Evolutionary conservation across 2,797 vertebrate species (phyloP).

Genomic region (Vipera ursinii): DNA sequence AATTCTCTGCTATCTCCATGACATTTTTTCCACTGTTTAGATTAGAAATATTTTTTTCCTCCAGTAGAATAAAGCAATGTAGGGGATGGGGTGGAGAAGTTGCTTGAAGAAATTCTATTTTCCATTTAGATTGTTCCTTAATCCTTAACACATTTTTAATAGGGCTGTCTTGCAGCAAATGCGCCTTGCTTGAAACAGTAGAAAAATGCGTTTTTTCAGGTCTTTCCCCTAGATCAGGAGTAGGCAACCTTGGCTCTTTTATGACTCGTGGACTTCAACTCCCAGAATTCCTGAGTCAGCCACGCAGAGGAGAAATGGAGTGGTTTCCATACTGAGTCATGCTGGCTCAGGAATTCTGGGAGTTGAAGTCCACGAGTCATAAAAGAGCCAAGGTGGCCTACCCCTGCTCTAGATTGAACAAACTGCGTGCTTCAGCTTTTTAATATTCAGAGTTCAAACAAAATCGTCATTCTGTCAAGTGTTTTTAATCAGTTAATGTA

Average conservation of each 20-base stretch:
- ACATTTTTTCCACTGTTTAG: neutral
- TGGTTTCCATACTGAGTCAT: too few relatives aligned
- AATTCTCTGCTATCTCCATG: neutral
- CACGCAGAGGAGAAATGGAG: too few relatives aligned
- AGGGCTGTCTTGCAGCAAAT: neutral
- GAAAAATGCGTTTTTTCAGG: neutral
- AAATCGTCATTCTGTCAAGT: conserved; percentile 16
- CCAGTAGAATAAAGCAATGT: neutral
- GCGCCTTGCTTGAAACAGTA: neutral
- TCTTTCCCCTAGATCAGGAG: neutral
- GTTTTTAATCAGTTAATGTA: conserved; percentile 56
- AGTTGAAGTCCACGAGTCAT: too few relatives aligned
- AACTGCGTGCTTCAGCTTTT: conserved; percentile 39
- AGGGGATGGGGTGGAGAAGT: neutral
- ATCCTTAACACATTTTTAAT: neutral
- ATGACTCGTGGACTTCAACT: too few relatives aligned
- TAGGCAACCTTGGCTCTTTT: too few relatives aligned
- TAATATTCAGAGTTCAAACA: conserved; percentile 26
- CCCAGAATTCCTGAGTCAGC: too few relatives aligned
- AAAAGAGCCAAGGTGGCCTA: too few relatives aligned
- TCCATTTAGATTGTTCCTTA: neutral
- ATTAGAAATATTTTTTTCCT: neutral
- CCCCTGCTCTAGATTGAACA: neutral
- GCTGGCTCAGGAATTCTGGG: too few relatives aligned
- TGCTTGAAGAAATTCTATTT: neutral